These are phyloP conservation scores for Oceanodroma tethys DNA, from an alignment of 2,113 vertebrate species.

Conservation along the genomic window DNA sequence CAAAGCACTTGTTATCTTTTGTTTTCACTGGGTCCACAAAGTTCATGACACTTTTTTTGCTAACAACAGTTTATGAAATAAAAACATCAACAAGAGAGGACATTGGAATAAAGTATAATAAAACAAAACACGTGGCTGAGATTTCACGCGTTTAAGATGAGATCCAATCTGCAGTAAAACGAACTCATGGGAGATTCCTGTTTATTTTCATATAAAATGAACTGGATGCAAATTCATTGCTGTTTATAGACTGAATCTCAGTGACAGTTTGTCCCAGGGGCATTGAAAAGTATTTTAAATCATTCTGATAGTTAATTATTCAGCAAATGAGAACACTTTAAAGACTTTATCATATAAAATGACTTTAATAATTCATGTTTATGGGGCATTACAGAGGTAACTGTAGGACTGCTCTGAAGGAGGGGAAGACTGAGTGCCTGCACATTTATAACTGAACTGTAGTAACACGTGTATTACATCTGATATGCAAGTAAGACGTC, in stretches of 20 bases:
- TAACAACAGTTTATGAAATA: neutral
- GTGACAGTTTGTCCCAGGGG: constrained; percentile 30
- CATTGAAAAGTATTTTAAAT: constrained; percentile 35
- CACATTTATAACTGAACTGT: neutral
- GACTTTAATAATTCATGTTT: constrained; percentile 34
- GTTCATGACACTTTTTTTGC: neutral
- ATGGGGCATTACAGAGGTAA: neutral
- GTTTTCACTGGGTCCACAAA: neutral
- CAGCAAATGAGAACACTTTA: neutral
- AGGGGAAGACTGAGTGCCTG: neutral
- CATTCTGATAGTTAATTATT: constrained; percentile 34
- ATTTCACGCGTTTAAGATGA: neutral
- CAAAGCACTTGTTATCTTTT: neutral
- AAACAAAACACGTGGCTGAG: neutral
- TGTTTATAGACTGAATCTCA: neutral
- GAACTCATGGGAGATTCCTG: constrained; percentile 4
- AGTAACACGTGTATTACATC: neutral
- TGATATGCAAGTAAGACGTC: neutral
- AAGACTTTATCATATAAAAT: constrained; percentile 26
- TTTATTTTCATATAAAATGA: constrained; percentile 43
- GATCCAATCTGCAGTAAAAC: neutral
- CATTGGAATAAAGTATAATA: neutral
- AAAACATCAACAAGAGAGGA: neutral
- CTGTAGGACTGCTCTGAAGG: neutral
- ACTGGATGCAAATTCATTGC: constrained; percentile 37